Percentiles rank a stretch among this genome's conserved stretches.
Conservation (phyloP, 2,113 vertebrate genomes). For the Synodontis membranacea region DNA sequence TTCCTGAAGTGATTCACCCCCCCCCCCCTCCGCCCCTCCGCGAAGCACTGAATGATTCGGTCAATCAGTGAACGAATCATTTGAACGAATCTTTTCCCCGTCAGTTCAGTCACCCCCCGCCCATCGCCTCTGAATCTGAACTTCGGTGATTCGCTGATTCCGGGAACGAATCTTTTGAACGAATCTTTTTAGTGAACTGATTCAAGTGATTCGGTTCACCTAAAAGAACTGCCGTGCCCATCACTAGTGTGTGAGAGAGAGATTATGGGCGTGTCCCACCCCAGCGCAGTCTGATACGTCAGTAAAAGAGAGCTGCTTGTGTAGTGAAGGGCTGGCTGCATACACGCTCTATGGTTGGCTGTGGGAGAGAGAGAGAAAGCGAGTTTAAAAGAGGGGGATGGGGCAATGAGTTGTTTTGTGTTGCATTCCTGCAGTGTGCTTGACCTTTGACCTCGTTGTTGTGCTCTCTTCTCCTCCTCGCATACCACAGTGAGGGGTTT, state of each 20-base stretch:
- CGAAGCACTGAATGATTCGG: no score
- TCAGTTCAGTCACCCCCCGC: no score
- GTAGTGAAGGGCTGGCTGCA: slow-evolving; percentile 30
- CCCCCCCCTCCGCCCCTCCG: no score
- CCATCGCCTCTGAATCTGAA: no score
- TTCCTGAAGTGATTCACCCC: no score
- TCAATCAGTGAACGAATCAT: no score
- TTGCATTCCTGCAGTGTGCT: slow-evolving; percentile 76
- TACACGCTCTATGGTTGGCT: slow-evolving; percentile 23
- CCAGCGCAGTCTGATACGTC: slow-evolving; percentile 43
- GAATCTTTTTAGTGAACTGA: no score
- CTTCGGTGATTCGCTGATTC: no score
- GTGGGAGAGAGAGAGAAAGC: background rate
- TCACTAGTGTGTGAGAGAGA: background rate
- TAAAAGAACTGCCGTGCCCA: no score
- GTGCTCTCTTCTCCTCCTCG: slow-evolving; percentile 60
- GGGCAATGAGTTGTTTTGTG: slow-evolving; percentile 60
- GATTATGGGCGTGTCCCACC: slow-evolving; percentile 49
- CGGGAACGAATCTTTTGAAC: no score
- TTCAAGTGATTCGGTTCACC: no score
- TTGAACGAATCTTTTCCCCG: no score
- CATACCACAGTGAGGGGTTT: slow-evolving; percentile 72
- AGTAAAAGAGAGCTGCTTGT: slow-evolving; percentile 28
- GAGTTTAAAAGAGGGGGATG: slow-evolving; percentile 59
- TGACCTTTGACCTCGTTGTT: slow-evolving; percentile 83